Evolutionary conservation across 2,888 invertebrate species (phyloP).

Genomic region (Troides aeacus): DNA sequence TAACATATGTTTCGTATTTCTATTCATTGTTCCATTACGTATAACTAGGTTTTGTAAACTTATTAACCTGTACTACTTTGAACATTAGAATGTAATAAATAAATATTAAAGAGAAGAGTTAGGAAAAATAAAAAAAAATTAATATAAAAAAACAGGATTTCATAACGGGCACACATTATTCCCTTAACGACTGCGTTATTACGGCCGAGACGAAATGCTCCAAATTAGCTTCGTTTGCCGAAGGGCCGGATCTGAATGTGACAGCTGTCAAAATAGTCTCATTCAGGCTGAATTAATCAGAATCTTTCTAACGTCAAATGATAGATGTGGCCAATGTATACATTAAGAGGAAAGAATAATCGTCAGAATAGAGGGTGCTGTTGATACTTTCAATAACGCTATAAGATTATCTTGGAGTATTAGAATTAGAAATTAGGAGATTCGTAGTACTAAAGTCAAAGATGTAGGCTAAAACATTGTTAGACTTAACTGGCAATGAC

Average conservation of each 20-base stretch:
- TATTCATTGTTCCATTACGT: too few relatives aligned
- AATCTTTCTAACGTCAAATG: conserved; percentile 36
- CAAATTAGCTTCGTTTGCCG: conserved; percentile 72
- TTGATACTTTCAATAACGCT: too few relatives aligned
- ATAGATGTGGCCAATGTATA: conserved; percentile 34
- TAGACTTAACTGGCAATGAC: too few relatives aligned
- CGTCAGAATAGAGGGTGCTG: not conserved
- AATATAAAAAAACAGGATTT: not conserved
- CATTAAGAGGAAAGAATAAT: not conserved
- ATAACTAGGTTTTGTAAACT: too few relatives aligned
- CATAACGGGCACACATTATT: conserved; percentile 33
- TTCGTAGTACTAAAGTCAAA: too few relatives aligned
- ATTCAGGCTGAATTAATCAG: conserved; percentile 54
- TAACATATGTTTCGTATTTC: too few relatives aligned
- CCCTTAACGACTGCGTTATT: conserved; percentile 49
- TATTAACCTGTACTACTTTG: too few relatives aligned
- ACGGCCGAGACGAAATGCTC: conserved; percentile 47
- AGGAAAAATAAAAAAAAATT: not conserved
- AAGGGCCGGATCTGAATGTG: conserved; percentile 63
- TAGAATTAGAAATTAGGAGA: too few relatives aligned
- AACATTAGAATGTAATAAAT: too few relatives aligned
- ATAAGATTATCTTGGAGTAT: too few relatives aligned
- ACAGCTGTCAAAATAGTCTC: conserved; percentile 74
- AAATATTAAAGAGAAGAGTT: not conserved
- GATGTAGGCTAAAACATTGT: too few relatives aligned